A percentile compares a stretch with the other conserved stretches of the same genome.
phyloP scores from a whole-genome alignment of 1,140 invertebrate genomes.

The Dinothrombium tinctorium region DNA sequence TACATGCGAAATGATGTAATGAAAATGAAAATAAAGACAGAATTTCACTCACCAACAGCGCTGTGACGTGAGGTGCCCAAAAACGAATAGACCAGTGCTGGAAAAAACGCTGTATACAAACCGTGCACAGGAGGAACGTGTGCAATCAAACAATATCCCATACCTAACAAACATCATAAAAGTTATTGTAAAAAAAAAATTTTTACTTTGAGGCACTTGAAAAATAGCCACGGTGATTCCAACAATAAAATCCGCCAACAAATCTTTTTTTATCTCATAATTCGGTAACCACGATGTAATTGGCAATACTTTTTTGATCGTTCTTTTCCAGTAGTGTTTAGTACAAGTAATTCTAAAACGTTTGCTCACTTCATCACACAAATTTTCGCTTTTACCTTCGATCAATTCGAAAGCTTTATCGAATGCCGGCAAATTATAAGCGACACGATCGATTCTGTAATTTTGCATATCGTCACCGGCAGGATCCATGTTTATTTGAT shows the following conservation, averaged over 20 bases:
- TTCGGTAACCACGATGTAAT: constrained; percentile 17
- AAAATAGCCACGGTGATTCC: constrained; percentile 67
- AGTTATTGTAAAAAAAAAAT: not conserved
- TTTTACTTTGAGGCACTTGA: constrained; percentile 58
- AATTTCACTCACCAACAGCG: constrained; percentile 43
- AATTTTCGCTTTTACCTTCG: not conserved
- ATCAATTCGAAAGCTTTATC: constrained; percentile 1
- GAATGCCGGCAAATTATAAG: not conserved
- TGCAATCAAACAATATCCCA: constrained; percentile 27
- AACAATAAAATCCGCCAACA: constrained; percentile 18
- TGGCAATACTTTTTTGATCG: constrained; percentile 12
- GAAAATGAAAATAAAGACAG: too few relatives aligned
- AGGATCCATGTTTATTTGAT: too few relatives aligned
- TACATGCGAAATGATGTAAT: too few relatives aligned
- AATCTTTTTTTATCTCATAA: constrained; percentile 14
- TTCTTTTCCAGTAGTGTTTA: not conserved
- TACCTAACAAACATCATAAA: constrained; percentile 12
- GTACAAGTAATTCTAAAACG: not conserved
- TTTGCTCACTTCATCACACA: not conserved
- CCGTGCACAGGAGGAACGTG: constrained; percentile 56
- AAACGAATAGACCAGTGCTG: constrained; percentile 62
- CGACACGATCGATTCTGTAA: not conserved
- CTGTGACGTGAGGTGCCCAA: constrained; percentile 75
- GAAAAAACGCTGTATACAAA: constrained; percentile 84
- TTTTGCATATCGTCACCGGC: too few relatives aligned